Percentiles rank a stretch among this genome's conserved stretches.
Conservation (phyloP, 2,113 vertebrate species). For the Ginglymostoma cirratum region DNA sequence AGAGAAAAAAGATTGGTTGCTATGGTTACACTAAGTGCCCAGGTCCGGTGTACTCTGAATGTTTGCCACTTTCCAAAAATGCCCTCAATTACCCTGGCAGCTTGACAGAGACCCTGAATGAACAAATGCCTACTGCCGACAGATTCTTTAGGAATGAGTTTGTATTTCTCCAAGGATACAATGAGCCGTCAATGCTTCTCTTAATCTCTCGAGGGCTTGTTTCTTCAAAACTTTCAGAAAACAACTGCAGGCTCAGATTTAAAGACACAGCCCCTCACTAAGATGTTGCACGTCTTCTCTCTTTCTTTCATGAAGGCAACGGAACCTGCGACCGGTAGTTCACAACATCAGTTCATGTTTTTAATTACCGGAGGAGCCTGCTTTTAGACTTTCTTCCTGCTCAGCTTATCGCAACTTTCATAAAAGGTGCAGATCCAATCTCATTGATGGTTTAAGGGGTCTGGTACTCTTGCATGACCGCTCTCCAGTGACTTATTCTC, state of each 20-base stretch:
- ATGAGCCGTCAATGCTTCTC: not conserved
- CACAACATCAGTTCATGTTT: not conserved
- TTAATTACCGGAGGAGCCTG: not conserved
- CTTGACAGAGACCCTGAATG: not conserved
- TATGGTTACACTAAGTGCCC: not conserved
- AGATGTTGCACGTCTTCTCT: not conserved
- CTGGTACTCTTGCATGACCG: not conserved
- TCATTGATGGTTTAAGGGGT: not conserved
- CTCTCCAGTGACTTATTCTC: not conserved
- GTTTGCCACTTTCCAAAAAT: conserved; percentile 19
- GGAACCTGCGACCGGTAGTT: not conserved
- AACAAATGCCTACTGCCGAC: not conserved
- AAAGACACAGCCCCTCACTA: not conserved
- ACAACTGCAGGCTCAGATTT: not conserved
- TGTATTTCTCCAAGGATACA: not conserved
- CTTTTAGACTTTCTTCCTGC: not conserved
- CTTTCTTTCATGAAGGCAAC: not conserved
- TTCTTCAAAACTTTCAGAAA: not conserved
- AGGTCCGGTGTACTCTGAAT: not conserved
- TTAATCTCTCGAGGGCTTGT: not conserved
- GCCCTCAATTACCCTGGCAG: conserved; percentile 22
- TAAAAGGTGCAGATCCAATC: not conserved
- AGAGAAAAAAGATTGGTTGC: not conserved
- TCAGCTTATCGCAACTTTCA: not conserved
- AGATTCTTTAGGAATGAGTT: not conserved